Base-by-base conservation (phyloP, 1,140 invertebrate genomes). In the Octopus sinensis region DNA sequence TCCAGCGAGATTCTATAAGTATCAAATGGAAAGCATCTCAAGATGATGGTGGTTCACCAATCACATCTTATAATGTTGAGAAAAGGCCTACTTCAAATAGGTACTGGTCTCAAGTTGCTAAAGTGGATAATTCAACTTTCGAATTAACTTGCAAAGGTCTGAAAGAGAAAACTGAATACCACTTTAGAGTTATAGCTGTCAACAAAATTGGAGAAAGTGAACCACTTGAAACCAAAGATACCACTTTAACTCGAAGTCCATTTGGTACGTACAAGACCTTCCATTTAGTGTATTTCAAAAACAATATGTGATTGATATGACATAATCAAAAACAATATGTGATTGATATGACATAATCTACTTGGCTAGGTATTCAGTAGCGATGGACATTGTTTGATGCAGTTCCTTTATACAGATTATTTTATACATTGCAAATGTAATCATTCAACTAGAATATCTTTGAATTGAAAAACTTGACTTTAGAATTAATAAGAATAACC, bases 51-150 rank as follows among this genome's bases (percentile, higher is more conserved):
- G 97, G 97, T 52, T 91, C 96, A 23, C 93, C 93, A 75, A 93
- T 99, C 80, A 97, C 95, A 0, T 96, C 97, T 87, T 99, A 99
- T 88, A 94, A 98, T 52, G 93, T 99, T 5, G 97, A 99, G 96
- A 98, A 97, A 90, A 94, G 97, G 93, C 96, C 97, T 68, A 6
- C 52, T 7, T 53, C 76, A 51, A 53, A 53, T 6, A 79, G 12
- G 54, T 62, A 52, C 7, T 56, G 78, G 78, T 79, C 78, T 53
- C 53, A 79, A 43, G 78, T 79, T 6, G 53, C 23, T 13, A 62
- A 77, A 43, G 76, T 77, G 43, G 43, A 53, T 53, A 9, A 13
- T 10, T 6, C 17, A 17, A 77, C 76, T 30, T 52, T 53, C 6
- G 43, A 17, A 5, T 43, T 43, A 13, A 43, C 23, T 77, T n/a